These are phyloP conservation scores for Myrmecophaga tridactyla DNA, from an alignment of 2,113 vertebrate species.

Conservation along the genomic window DNA sequence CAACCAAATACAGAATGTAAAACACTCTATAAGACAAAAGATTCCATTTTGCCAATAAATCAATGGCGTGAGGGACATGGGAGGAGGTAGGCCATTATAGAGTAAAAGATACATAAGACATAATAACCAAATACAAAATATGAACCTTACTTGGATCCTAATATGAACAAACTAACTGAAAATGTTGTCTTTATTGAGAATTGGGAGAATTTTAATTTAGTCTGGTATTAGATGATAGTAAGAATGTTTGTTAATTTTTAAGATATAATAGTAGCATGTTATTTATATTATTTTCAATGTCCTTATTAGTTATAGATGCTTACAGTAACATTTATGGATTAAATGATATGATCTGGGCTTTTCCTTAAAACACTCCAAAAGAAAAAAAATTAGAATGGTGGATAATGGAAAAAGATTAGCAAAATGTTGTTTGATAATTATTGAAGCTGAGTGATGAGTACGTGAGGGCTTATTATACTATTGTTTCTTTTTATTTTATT, in stretches of 20 bases:
- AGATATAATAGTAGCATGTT: not conserved
- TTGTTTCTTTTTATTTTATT: not conserved
- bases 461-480: not conserved
- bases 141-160: not conserved
- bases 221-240: not conserved
- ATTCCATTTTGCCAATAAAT: slow-evolving; percentile 5
- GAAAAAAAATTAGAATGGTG: not conserved
- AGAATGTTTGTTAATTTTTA: slow-evolving; percentile 21
- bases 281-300: not conserved
- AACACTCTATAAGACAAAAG: not conserved
- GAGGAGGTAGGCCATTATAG: not conserved
- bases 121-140: not conserved
- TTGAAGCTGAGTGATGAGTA: slow-evolving; percentile 3
- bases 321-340: not conserved
- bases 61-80: not conserved
- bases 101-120: not conserved
- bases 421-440: not conserved
- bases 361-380: slow-evolving; percentile 18
- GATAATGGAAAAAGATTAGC: not conserved
- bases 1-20: slow-evolving; percentile 5
- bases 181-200: not conserved
- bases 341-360: not conserved
- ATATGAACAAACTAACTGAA: not conserved
- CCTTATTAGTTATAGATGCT: slow-evolving; percentile 18
- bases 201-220: not conserved